Base-by-base conservation (phyloP, 2,888 invertebrate species). In the Dolomedes plantarius region DNA sequence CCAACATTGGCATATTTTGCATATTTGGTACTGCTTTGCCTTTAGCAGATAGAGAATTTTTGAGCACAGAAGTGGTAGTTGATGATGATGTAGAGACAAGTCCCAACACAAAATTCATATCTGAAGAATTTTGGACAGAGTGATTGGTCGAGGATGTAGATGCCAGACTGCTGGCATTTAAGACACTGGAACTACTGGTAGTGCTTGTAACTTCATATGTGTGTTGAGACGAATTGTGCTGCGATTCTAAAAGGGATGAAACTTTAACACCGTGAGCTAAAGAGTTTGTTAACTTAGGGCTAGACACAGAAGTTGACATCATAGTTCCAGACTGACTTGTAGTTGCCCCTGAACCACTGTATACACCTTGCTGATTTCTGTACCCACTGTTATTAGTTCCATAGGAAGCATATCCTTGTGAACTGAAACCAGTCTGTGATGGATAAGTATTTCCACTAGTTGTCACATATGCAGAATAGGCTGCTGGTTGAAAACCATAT, bases 41-140 rank as follows among this genome's bases (percentile, higher is more conserved):
- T n/a, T n/a, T n/a, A n/a, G n/a, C n/a, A n/a, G n/a, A n/a, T n/a
- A 90, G 74, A 46, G 89, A 89, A 65, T 89, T 89, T 67, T 89
- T 89, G 64, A 89, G 80, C 62, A 88, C 88, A 62, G 88, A 88
- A 3, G 89, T 89, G 9, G 86, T 80, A 13, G 89, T 89, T 23
- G 89, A 88, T 46, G 88, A 86, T 32, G 88, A 86, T 32, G 83
- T 87, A 11, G 79, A 80, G 11, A 77, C 87, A 41, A 87, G 79
- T 5, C 87, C 87, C 41, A 83, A 80, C n/a, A 76, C 78, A 65
- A 87, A 78, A 28, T 77, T 81, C 77, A 87, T 94, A 94, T 91
- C 90, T 89, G 73, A 95, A 94, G 91, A 95, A 64, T 87, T 88
- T n/a, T n/a, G n/a, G n/a, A n/a, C n/a, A n/a, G n/a, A n/a, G n/a